Percentiles rank a stretch among this genome's conserved stretches.
phyloP scores from a whole-genome alignment of 2,888 invertebrate genomes.

The Sarcophaga subvicina region DNA sequence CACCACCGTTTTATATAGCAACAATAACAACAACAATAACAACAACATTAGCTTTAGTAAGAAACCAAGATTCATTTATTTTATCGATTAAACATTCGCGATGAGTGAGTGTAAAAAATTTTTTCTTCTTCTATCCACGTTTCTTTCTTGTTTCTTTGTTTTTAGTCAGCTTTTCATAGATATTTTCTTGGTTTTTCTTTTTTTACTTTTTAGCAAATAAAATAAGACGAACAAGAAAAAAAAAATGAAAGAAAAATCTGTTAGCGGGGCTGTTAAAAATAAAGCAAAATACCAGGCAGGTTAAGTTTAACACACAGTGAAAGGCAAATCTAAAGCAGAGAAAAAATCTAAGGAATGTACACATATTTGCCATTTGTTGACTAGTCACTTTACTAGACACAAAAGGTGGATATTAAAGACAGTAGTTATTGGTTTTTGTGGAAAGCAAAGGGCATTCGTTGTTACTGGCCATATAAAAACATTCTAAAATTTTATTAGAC shows the following conservation, averaged over 20 bases:
- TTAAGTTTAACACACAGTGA: too few species aligned
- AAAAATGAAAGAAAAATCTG: neutral
- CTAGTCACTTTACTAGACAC: too few species aligned
- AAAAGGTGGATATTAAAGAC: too few species aligned
- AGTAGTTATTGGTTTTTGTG: too few species aligned
- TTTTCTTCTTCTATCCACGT: neutral
- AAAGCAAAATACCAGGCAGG: too few species aligned
- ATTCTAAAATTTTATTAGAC: too few species aligned
- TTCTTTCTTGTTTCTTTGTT: neutral
- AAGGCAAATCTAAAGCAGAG: too few species aligned
- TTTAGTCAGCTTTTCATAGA: neutral
- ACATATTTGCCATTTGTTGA: too few species aligned
- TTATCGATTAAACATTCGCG: conserved; percentile 80
- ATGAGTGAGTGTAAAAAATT: conserved; percentile 33
- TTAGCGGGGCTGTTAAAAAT: too few species aligned
- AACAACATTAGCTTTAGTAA: conserved; percentile 52
- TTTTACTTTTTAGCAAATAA: neutral
- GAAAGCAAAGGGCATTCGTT: too few species aligned
- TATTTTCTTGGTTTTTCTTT: neutral
- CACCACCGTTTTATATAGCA: conserved; percentile 7
- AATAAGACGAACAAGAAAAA: neutral
- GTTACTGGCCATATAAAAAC: too few species aligned
- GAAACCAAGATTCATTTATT: conserved; percentile 75
- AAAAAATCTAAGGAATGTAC: too few species aligned
- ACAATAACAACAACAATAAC: neutral